Conservation (phyloP, 2,797 vertebrate genomes). For the Heterohyrax brucei region DNA sequence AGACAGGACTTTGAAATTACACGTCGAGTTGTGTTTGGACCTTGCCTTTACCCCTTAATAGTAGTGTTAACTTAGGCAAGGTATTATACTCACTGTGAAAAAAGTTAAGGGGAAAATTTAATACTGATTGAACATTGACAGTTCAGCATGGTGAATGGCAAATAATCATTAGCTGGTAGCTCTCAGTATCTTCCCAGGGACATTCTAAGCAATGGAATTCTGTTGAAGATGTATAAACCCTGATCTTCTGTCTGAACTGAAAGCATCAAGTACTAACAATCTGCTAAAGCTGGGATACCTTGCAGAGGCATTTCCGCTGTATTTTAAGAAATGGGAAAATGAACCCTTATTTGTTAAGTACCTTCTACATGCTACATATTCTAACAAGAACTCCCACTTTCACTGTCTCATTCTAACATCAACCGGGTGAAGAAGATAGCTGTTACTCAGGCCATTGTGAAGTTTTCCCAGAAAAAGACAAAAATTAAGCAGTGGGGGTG, state of each 20-base stretch:
- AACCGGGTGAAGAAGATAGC: background rate
- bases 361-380: background rate
- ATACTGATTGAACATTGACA: background rate
- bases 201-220: background rate
- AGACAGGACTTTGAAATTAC: constrained; percentile 10
- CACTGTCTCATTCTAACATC: background rate
- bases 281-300: background rate
- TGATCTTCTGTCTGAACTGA: constrained; percentile 20
- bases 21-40: background rate
- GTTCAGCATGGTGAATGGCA: background rate
- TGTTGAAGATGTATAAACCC: background rate
- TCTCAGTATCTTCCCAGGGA: background rate
- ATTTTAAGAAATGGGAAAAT: background rate
- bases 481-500: background rate
- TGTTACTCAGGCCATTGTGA: background rate
- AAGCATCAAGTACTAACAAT: background rate
- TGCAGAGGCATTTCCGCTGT: background rate
- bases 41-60: background rate
- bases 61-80: background rate
- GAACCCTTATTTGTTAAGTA: background rate
- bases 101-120: background rate
- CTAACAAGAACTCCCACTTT: background rate
- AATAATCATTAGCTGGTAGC: background rate
- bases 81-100: background rate
- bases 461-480: background rate